phyloP scores from a whole-genome alignment of 2,797 vertebrate species.

The Pelobates cultripes region DNA sequence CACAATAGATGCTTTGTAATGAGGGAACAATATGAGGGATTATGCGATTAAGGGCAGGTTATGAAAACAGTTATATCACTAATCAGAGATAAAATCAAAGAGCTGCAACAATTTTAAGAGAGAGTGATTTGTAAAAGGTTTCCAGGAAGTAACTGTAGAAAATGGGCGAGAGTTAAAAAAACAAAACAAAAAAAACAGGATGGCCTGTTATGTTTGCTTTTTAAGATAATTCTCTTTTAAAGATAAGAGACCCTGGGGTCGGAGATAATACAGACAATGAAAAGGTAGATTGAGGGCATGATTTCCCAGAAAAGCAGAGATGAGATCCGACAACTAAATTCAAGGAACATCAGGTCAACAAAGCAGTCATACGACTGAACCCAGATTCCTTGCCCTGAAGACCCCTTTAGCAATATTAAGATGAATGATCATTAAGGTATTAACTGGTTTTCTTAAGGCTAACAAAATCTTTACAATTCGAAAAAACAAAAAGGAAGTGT shows the following conservation, averaged over 20 bases:
- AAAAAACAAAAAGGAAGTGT: no score
- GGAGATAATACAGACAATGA: slow-evolving; percentile 15
- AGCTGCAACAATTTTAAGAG: background rate
- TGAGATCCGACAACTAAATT: slow-evolving; percentile 18
- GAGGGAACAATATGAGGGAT: background rate
- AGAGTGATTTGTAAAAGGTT: background rate
- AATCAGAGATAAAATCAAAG: slow-evolving; percentile 7
- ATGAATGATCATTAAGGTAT: background rate
- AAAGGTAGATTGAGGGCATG: slow-evolving; percentile 17
- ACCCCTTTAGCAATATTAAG: background rate
- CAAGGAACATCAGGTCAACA: background rate
- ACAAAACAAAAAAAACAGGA: background rate
- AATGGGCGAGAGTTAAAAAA: background rate
- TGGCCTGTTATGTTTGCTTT: slow-evolving; percentile 16
- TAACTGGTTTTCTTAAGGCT: background rate
- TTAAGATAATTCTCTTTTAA: slow-evolving; percentile 23
- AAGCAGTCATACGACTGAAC: background rate
- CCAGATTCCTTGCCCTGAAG: background rate
- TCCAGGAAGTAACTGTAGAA: background rate
- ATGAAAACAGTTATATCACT: slow-evolving; percentile 27
- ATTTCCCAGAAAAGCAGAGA: background rate
- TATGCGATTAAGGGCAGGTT: slow-evolving; percentile 7
- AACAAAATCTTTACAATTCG: no score
- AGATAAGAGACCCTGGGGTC: slow-evolving; percentile 22
- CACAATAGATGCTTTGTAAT: slow-evolving; percentile 1